Base-by-base conservation (phyloP, 2,797 vertebrate genomes). In the Cyprinodon diabolis region DNA sequence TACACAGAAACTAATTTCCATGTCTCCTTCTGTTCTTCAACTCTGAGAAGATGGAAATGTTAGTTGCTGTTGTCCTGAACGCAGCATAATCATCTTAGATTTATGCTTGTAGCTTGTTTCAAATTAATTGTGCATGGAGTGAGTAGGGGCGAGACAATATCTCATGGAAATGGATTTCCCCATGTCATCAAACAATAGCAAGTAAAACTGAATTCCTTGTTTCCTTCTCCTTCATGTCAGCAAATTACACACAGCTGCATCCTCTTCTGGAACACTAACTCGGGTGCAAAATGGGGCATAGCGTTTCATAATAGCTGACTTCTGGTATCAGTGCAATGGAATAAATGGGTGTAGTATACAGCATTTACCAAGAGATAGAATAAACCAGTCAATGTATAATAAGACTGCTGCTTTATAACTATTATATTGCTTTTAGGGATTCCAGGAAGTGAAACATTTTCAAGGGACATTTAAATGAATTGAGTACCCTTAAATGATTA, bases 81-180 rank as follows among this genome's bases (percentile, higher is more conserved):
- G 85, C 83, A 76, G 81, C 87, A 90, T 93, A 92, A 94, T 94
- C 90, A 93, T 92, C 83, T 55, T 89, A 92, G 91, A 94, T 95
- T 93, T 94, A 94, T 91, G 89, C 87, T 87, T 78, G 80, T 66
- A 74, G 89, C 89, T 92, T 91, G 92, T 90, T 90, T 92, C 84
- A 91, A 93, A 94, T 94, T 94, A 94, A 94, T 92, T 90, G 92
- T 84, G 86, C 89, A 86, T 76, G 86, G 85, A 90, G 81, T 70
- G 77, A 83, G 88, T 81, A 84, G 88, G 86, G 90, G 87, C 71
- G 72, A 85, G 84, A 84, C 88, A 88, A 88, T 90, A 86, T 90
- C 86, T 91, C 79, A 78, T 40, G 82, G 82, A 89, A 91, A 91
- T 90, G 88, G 86, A 89, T 94, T 92, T 92, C 78, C 86, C 81